phyloP scores from a whole-genome alignment of 2,888 invertebrate species.

The Dicyrtomina minuta region DNA sequence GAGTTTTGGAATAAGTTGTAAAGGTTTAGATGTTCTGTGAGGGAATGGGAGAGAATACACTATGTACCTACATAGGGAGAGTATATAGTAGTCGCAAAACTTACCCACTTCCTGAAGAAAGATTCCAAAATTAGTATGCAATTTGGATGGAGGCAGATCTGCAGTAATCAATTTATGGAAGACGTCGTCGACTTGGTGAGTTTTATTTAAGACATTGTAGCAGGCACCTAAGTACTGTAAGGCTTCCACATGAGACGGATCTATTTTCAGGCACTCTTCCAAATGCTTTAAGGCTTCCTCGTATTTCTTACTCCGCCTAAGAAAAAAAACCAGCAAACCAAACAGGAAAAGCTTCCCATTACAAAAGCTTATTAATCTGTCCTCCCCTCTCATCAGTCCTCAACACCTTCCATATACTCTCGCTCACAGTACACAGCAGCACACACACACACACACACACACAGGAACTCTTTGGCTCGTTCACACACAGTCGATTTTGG shows the following conservation, averaged over 20 bases:
- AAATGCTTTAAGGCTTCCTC: conserved; percentile 48
- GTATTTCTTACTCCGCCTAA: conserved; percentile 46
- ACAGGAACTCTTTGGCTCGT: neutral
- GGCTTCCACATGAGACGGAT: conserved; percentile 49
- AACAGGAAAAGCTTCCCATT: neutral
- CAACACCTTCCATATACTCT: conserved; percentile 7
- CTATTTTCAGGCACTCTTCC: conserved; percentile 47
- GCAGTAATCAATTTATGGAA: conserved; percentile 50
- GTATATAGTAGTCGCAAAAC: conserved; percentile 24
- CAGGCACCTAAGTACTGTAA: conserved; percentile 48
- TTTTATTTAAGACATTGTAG: conserved; percentile 50
- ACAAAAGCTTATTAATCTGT: conserved; percentile 17
- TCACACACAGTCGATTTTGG: too few species aligned
- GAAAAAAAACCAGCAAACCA: neutral
- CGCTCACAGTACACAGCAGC: neutral
- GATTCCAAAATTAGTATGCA: conserved; percentile 50
- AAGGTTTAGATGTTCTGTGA: neutral
- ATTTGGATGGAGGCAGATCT: conserved; percentile 47
- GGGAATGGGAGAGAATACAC: too few species aligned
- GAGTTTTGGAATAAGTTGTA: conserved; percentile 1
- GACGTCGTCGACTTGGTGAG: conserved; percentile 44
- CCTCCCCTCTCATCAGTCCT: conserved; percentile 15
- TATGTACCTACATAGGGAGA: too few species aligned
- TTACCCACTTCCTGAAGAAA: conserved; percentile 50
- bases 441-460: neutral